Evolutionary conservation across 2,888 invertebrate species (phyloP), one percentile per base, ranked within the genome.

Genomic region (Beris morrisii): DNA sequence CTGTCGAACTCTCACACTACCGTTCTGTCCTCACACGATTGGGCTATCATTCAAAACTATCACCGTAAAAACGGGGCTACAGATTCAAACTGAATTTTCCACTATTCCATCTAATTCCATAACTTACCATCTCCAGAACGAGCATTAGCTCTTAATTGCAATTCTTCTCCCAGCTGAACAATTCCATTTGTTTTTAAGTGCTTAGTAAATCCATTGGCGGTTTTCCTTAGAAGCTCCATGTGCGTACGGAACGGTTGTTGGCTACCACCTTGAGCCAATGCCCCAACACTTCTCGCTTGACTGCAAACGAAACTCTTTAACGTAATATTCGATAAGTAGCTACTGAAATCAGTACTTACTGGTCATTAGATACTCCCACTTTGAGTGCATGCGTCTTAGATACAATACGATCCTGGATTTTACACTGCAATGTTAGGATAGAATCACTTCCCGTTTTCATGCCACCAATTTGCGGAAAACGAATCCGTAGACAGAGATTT

Each of bases 91-190:
- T 22, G 22, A 22, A 3, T 1, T 22, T 22, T 2, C 22, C 3
- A 22, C 22, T 22, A 22, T 22, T n/a, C n/a, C n/a, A n/a, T n/a
- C n/a, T n/a, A n/a, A n/a, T n/a, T n/a, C n/a, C n/a, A n/a, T n/a
- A n/a, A n/a, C 75, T 73, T 75, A 85, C 86, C 86, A 76, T 86
- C 85, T 53, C 84, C 85, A 13, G 83, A 78, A 64, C 82, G 76
- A 11, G 86, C 82, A 69, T 82, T 78, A 6, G 83, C 84, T 38
- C 84, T 78, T 32, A 86, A 72, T 52, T 85, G 71, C 43, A 86
- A 75, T 67, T 86, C 85, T 73, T 86, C 86, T 4, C 86, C 86
- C 52, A 86, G 75, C 66, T 83, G 80, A 0, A 86, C 85, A 4
- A 82, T 78, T 4, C 83, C 84, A 58, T 84, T 83, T 1, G 80